Base-by-base conservation (phyloP, 2,797 vertebrate genomes). In the Scyliorhinus canicula region DNA sequence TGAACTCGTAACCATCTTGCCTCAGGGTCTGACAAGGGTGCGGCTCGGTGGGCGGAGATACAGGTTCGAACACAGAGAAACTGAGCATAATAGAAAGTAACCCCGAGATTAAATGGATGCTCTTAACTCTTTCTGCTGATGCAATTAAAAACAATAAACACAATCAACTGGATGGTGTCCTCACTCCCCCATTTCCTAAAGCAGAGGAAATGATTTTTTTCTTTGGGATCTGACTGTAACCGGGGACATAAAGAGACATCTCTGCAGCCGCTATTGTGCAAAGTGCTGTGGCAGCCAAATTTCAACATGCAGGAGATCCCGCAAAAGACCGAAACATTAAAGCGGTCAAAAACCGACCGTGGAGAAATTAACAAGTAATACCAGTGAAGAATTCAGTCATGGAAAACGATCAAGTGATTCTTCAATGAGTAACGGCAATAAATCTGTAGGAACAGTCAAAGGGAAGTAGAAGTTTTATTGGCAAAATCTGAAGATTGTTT, bases 361-460 rank as follows among this genome's bases (percentile, higher is more conserved):
- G 88, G 65, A 94, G 8, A 50, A 35, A 69, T 28, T 69, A 93
- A 93, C 24, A 47, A 67, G 44, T 71, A 50, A 94, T 40, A 71
- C 47, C 7, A 50, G 26, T 31, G 65, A 7, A 50, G 65, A 93
- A 69, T 47, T 71, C 93, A 31, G 26, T 12, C 24, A 26, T 44
- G 44, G 60, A 52, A 35, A 67, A 52, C 19, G 3, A 50, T 21
- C 67, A 94, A 40, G 28, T 9, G 47, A 71, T 67, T 67, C 40
- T 93, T 93, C 63, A 14, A 47, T 50, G 88, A 65, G n/a, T 52
- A 90, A 90, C 35, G 19, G 55, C 86, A 91, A 65, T 63, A 91
- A 91, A 52, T 94, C 67, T 71, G 50, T 67, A 44, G 16, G 90
- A 93, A 93, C 60, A 93, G 90, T 93, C 60, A 93, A 93, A 65